Evolutionary conservation across 23 tunicate species (phyloP).

Genomic region (Ascidia mentula): DNA sequence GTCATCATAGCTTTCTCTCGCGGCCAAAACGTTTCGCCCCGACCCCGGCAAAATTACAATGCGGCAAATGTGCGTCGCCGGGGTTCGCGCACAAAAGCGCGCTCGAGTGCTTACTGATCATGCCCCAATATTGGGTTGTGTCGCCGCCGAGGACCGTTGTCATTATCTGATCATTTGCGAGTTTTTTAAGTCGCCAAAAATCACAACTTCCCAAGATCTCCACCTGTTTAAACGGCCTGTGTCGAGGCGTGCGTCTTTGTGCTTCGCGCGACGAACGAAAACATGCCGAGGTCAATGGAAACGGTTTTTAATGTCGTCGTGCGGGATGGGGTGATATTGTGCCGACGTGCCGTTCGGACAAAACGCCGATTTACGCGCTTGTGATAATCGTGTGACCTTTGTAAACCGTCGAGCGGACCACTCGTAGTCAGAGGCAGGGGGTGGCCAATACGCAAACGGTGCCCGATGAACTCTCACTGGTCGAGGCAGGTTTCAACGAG

Average conservation of each 20-base stretch:
- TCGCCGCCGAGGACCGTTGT: not conserved
- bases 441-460: not conserved
- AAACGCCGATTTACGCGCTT: not conserved
- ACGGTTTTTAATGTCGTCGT: constrained; percentile 1
- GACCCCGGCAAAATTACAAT: not conserved
- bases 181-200: constrained; percentile 3
- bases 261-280: not conserved
- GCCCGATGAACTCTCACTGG: not conserved
- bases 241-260: constrained; percentile 1
- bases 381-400: not conserved
- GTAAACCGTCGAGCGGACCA: not conserved
- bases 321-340: not conserved
- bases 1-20: not conserved
- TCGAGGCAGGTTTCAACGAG: not conserved
- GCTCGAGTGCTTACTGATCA: constrained; percentile 8
- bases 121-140: not conserved
- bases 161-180: constrained; percentile 10
- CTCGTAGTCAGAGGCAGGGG: too few relatives aligned
- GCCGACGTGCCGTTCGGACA: not conserved
- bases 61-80: constrained; percentile 6
- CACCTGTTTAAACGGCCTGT: constrained; percentile 3
- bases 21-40: not conserved
- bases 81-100: not conserved
- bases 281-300: constrained; percentile 12
- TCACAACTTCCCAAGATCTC: constrained; percentile 5